Conservation (phyloP, 1,140 invertebrate genomes). For the Drosophila kikkawai region DNA sequence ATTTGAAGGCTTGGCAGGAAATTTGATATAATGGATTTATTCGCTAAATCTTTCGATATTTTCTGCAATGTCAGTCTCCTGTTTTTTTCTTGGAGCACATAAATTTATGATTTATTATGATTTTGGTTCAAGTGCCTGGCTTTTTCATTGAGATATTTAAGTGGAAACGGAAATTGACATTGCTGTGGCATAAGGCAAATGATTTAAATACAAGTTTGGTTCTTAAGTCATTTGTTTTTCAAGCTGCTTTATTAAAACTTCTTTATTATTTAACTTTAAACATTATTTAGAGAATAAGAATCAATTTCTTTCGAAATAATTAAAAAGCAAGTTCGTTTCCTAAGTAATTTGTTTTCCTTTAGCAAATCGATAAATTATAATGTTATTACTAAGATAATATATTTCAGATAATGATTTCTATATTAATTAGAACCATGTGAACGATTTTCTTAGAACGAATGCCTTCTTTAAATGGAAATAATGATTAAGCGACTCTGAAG, state of each 20-base stretch:
- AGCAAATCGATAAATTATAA: too few relatives aligned
- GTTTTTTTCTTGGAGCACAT: slow-evolving; percentile 11
- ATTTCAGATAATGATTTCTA: background rate
- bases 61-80: slow-evolving; percentile 17
- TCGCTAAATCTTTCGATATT: slow-evolving; percentile 55
- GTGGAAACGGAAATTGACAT: slow-evolving; percentile 2
- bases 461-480: background rate
- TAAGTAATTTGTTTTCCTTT: background rate
- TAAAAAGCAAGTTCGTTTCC: background rate
- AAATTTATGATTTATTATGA: slow-evolving; percentile 18
- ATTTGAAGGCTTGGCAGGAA: slow-evolving; percentile 66
- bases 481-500: background rate
- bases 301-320: too few relatives aligned
- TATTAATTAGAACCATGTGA: background rate
- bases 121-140: slow-evolving; percentile 19
- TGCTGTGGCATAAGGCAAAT: background rate
- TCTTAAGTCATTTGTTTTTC: background rate
- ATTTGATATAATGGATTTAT: slow-evolving; percentile 73
- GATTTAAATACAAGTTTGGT: background rate
- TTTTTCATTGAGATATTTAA: slow-evolving; percentile 4
- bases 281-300: background rate
- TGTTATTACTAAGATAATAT: background rate
- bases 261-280: background rate
- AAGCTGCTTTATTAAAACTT: background rate
- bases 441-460: background rate